These are phyloP conservation scores for Anastrepha obliqua DNA, from an alignment of 1,140 invertebrate species.

Conservation along the genomic window DNA sequence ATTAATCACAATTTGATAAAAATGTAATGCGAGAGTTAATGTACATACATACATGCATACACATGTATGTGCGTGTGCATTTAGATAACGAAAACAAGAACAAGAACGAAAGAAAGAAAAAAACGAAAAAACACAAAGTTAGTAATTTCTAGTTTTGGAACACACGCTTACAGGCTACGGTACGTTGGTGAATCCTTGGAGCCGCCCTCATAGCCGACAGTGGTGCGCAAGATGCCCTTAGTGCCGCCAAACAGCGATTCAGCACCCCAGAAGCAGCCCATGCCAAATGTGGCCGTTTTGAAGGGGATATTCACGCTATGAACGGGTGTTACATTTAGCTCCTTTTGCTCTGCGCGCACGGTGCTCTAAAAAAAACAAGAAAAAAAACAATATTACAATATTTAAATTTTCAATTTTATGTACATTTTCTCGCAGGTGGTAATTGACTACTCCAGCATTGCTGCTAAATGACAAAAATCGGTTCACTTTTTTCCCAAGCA, in stretches of 20 bases:
- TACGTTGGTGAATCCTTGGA: conserved; percentile 88
- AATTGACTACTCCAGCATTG: conserved; percentile 6
- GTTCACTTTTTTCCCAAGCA: background rate
- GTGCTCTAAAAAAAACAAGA: conserved; percentile 62
- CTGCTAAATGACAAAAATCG: conserved; percentile 30
- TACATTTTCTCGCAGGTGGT: background rate
- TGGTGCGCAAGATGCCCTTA: conserved; percentile 89
- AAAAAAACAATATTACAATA: background rate
- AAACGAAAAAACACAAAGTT: conserved; percentile 60
- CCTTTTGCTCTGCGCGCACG: conserved; percentile 71
- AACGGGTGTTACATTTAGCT: conserved; percentile 66
- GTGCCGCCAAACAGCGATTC: conserved; percentile 92
- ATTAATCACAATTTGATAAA: conserved; percentile 1
- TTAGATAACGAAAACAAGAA: background rate
- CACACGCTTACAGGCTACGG: conserved; percentile 84
- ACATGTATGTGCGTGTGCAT: background rate
- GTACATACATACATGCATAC: background rate
- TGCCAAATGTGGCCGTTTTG: conserved; percentile 88
- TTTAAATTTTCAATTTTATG: too few relatives aligned
- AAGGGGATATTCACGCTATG: conserved; percentile 65
- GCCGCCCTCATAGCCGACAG: conserved; percentile 96
- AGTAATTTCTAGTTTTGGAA: conserved; percentile 54
- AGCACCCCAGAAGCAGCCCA: conserved; percentile 98
- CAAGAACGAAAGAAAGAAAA: conserved; percentile 50
- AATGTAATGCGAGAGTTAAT: background rate